Evolutionary conservation across 2,797 vertebrate genomes (phyloP).

Genomic region (Ptychobarbus kaznakovi): DNA sequence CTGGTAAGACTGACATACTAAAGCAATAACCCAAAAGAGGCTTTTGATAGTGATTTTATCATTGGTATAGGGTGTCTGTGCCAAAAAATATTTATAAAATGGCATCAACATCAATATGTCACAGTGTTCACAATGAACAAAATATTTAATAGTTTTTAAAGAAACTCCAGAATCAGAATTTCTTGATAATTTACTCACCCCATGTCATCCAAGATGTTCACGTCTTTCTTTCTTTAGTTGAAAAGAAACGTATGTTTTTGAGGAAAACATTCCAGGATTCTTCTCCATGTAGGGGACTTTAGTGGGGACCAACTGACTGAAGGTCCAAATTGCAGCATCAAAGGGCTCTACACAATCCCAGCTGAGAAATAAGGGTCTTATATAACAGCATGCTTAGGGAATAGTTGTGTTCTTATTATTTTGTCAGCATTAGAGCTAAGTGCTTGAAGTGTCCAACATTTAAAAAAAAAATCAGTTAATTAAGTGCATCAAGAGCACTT

Average conservation of each 20-base stretch:
- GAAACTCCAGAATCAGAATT: neutral
- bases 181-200: neutral
- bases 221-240: no score
- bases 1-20: neutral
- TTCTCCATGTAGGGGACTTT: neutral
- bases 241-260: neutral
- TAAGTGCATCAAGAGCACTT: neutral
- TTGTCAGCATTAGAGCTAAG: no score
- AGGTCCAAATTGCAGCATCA: neutral
- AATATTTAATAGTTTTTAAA: neutral
- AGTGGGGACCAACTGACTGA: neutral
- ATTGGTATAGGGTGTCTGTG: neutral
- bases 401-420: no score
- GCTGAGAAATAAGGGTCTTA: no score
- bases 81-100: neutral
- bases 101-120: neutral
- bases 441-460: no score
- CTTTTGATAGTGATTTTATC: neutral
- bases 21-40: conserved; percentile 1
- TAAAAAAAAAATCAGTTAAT: no score
- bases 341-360: neutral
- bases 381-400: no score
- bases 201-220: neutral
- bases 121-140: neutral
- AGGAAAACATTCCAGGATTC: neutral